Evolutionary conservation across 2,888 invertebrate genomes (phyloP).

Genomic region (Ormia ochracea): DNA sequence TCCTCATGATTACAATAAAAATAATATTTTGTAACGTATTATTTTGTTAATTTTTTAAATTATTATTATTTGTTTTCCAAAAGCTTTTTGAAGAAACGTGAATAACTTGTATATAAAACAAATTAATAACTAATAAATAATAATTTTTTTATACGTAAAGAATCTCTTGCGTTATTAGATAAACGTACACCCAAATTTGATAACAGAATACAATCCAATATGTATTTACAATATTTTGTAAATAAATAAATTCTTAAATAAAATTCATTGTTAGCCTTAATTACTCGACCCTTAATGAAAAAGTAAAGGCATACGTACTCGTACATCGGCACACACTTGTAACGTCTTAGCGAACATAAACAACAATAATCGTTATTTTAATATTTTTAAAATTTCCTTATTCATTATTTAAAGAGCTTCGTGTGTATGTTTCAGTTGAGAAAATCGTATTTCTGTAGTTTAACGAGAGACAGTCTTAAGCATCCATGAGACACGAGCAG

Average conservation of each 20-base stretch:
- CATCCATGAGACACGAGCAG: slow-evolving; percentile 36
- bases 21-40: no score
- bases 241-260: neutral
- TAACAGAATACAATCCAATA: no score
- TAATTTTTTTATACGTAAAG: neutral
- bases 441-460: slow-evolving; percentile 49
- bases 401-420: slow-evolving; percentile 29
- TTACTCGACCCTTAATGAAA: slow-evolving; percentile 12
- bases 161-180: neutral
- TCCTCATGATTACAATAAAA: neutral
- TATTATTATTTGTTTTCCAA: neutral
- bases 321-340: no score
- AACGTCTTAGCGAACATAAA: slow-evolving; percentile 5
- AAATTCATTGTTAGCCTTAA: slow-evolving; percentile 7
- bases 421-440: slow-evolving; percentile 16
- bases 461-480: slow-evolving; percentile 3
- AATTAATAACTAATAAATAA: neutral
- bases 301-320: neutral
- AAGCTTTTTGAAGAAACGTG: neutral
- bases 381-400: slow-evolving; percentile 1
- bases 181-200: neutral
- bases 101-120: neutral
- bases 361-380: neutral
- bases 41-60: no score
- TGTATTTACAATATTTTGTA: neutral